Conservation (phyloP, 2,113 vertebrate genomes). For the Noctilio leporinus region DNA sequence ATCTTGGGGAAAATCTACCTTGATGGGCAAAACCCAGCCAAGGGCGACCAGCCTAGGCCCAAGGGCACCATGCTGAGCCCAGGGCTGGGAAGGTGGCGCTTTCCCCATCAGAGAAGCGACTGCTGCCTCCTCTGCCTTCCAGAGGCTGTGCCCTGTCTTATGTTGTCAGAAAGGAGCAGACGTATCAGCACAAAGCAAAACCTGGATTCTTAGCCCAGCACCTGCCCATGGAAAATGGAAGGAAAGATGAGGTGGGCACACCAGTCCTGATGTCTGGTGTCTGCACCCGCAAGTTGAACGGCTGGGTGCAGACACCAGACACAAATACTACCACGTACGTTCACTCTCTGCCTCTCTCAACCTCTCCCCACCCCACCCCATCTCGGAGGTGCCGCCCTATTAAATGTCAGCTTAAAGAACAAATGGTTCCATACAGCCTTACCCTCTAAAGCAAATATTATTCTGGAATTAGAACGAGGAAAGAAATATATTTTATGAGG, state of each 20-base stretch:
- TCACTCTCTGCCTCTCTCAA: background rate
- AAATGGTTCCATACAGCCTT: background rate
- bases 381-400: background rate
- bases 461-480: slow-evolving; percentile 43
- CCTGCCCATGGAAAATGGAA: background rate
- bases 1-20: slow-evolving; percentile 60
- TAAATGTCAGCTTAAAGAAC: background rate
- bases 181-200: background rate
- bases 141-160: background rate
- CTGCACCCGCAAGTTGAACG: background rate
- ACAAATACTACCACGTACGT: background rate
- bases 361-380: background rate
- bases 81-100: background rate
- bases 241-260: background rate
- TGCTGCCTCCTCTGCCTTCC: background rate
- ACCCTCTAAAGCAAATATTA: slow-evolving; percentile 52
- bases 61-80: slow-evolving; percentile 74
- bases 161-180: background rate
- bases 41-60: slow-evolving; percentile 77
- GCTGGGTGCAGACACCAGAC: background rate
- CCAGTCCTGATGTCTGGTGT: background rate
- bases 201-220: background rate
- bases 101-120: background rate
- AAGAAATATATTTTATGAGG: slow-evolving; percentile 4
- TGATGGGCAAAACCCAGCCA: slow-evolving; percentile 67